These are phyloP conservation scores for Prunella strophiata DNA, from an alignment of 2,797 vertebrate species.

Conservation along the genomic window DNA sequence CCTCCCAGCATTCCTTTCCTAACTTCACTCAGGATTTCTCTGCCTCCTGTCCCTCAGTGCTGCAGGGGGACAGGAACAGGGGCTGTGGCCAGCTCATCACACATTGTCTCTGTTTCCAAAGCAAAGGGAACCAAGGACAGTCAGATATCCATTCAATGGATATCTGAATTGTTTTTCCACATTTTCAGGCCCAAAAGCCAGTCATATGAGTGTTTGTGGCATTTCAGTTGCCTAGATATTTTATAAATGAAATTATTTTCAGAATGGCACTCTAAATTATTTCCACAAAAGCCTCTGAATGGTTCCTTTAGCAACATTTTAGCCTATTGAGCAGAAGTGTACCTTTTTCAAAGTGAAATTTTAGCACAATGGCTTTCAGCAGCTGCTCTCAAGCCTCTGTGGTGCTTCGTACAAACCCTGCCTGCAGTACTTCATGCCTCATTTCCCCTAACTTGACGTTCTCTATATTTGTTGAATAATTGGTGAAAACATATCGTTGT, in stretches of 20 bases:
- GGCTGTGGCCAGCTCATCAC: neutral
- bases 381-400: constrained; percentile 34
- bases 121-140: neutral
- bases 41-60: neutral
- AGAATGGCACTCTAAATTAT: constrained; percentile 30
- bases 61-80: neutral
- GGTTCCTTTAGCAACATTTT: neutral
- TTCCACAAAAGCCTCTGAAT: constrained; percentile 22
- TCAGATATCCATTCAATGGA: neutral
- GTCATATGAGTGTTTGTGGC: neutral
- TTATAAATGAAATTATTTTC: neutral
- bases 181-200: neutral
- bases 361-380: constrained; percentile 24
- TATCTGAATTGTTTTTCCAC: neutral
- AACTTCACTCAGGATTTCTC: fast-evolving
- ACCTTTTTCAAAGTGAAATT: constrained; percentile 51
- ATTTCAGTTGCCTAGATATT: neutral
- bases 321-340: neutral
- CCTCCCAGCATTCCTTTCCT: too few relatives aligned
- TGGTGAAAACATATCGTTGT: neutral
- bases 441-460: constrained; percentile 41
- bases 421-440: constrained; percentile 11
- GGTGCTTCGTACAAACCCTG: neutral
- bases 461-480: constrained; percentile 7
- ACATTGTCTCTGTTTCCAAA: neutral